These are phyloP conservation scores for Sebastes oblongus DNA, from an alignment of 2,797 vertebrate genomes.

Conservation along the genomic window DNA sequence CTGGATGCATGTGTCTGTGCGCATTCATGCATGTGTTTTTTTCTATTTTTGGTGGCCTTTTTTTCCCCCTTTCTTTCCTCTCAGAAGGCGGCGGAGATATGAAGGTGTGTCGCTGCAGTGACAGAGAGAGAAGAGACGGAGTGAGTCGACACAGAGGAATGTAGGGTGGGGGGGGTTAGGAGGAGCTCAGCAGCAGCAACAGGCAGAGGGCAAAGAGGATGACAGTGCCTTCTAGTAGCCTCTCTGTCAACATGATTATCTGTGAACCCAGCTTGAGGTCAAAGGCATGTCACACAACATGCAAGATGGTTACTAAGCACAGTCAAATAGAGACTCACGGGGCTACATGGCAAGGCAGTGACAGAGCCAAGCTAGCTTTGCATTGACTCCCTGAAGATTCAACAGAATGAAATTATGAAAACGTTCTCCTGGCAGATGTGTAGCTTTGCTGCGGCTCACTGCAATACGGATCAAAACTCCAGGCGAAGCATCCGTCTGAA, in stretches of 20 bases:
- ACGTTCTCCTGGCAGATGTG: slow-evolving; percentile 21
- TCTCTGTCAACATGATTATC: slow-evolving; percentile 73
- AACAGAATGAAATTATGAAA: slow-evolving; percentile 31
- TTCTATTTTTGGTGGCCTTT: slow-evolving; percentile 23
- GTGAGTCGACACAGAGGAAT: slow-evolving; percentile 31
- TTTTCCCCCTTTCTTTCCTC: not conserved
- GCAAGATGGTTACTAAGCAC: slow-evolving; percentile 47
- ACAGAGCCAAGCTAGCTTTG: not conserved
- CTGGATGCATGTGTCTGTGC: slow-evolving; percentile 6
- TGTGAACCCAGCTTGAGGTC: slow-evolving; percentile 59
- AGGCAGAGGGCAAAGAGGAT: slow-evolving; percentile 73
- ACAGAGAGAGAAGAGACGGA: slow-evolving; percentile 34
- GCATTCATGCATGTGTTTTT: slow-evolving; percentile 11
- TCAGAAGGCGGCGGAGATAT: slow-evolving; percentile 16
- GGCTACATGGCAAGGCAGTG: not conserved
- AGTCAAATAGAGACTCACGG: slow-evolving; percentile 25
- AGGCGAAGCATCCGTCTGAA: slow-evolving; percentile 17
- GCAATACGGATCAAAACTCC: slow-evolving; percentile 31
- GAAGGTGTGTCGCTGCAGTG: slow-evolving; percentile 53
- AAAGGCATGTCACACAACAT: slow-evolving; percentile 56
- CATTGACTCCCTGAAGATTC: slow-evolving; percentile 26
- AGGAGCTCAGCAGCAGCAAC: slow-evolving; percentile 67
- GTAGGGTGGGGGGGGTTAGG: slow-evolving; percentile 30
- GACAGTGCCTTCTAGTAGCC: slow-evolving; percentile 65
- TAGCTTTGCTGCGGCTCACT: slow-evolving; percentile 12